These are phyloP conservation scores for Corythoichthys haematopterus DNA, from an alignment of 2,113 vertebrate species.

Conservation along the genomic window DNA sequence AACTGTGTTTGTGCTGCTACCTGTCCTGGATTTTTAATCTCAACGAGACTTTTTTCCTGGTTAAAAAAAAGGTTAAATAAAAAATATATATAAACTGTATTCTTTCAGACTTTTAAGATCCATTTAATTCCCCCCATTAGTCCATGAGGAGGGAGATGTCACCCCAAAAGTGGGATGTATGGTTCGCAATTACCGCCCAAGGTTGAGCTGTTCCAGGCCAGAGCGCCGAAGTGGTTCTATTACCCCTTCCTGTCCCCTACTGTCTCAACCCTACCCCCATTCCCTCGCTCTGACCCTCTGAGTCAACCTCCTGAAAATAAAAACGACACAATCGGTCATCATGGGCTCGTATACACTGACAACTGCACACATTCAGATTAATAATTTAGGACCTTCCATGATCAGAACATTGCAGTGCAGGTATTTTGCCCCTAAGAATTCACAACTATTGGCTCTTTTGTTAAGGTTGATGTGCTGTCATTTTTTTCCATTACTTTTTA, in stretches of 20 bases:
- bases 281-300: constrained; percentile 51
- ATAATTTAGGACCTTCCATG: no score
- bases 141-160: constrained; percentile 69
- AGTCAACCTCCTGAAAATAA: constrained; percentile 55
- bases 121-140: constrained; percentile 70
- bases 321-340: constrained; percentile 70
- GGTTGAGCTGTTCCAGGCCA: constrained; percentile 71
- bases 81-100: no score
- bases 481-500: no score
- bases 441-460: no score
- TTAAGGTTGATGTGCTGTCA: no score
- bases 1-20: no score
- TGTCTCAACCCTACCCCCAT: constrained; percentile 23
- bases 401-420: no score
- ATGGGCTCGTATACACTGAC: constrained; percentile 37
- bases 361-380: not conserved
- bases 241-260: constrained; percentile 46
- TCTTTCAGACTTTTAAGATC: constrained; percentile 55
- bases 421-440: no score
- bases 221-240: constrained; percentile 64
- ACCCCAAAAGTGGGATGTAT: constrained; percentile 79
- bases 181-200: constrained; percentile 75
- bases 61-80: no score
- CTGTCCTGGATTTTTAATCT: no score
- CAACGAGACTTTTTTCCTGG: no score